phyloP scores from a whole-genome alignment of 2,113 vertebrate species.

The Asarcornis scutulata region DNA sequence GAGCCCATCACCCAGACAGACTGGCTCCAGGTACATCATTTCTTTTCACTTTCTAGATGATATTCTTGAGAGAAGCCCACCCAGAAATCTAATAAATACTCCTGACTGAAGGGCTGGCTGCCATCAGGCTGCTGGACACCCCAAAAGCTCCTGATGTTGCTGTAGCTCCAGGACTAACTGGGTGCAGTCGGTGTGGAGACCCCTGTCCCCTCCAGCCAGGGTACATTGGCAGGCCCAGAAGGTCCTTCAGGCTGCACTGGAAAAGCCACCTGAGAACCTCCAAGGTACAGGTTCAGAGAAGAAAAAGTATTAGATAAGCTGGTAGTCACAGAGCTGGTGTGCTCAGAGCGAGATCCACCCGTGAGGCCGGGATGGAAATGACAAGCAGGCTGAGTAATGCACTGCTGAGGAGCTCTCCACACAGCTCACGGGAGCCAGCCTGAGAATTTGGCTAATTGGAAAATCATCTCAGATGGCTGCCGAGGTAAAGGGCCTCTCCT shows the following conservation, averaged over 20 bases:
- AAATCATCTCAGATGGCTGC: constrained; percentile 40
- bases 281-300: neutral
- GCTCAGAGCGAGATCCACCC: neutral
- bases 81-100: neutral
- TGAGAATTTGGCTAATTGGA: constrained; percentile 36
- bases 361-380: neutral
- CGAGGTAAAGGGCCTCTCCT: constrained; percentile 33
- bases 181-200: neutral
- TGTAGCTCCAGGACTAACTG: neutral
- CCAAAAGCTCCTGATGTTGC: accelerated
- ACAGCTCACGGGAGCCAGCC: neutral
- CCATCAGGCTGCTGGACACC: neutral
- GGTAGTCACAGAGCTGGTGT: neutral
- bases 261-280: neutral
- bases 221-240: neutral
- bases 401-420: neutral
- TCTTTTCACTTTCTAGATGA: neutral
- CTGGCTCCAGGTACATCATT: neutral
- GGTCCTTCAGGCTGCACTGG: neutral
- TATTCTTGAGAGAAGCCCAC: neutral
- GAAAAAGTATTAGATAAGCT: neutral
- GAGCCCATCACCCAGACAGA: neutral
- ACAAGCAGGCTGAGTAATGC: neutral
- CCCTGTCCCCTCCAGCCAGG: neutral
- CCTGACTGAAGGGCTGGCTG: neutral